phyloP scores from a whole-genome alignment of 2,888 invertebrate species.

The Aphodius sticticus region DNA sequence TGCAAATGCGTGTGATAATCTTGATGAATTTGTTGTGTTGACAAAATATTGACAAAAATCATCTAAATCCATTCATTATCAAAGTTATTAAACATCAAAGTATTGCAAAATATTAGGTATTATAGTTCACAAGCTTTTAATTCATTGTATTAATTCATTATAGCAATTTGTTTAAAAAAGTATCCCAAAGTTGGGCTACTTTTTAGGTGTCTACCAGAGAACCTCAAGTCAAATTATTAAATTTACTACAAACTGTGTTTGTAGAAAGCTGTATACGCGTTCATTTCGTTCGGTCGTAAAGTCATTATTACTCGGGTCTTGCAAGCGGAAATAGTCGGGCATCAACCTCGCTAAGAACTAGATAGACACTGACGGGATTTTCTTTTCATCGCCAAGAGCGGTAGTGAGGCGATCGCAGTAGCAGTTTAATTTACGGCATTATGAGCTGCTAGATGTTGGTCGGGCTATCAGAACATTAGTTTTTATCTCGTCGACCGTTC shows the following conservation, averaged over 20 bases:
- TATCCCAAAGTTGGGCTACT: too few relatives aligned
- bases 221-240: not conserved
- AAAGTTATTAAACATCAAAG: too few relatives aligned
- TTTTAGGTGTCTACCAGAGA: too few relatives aligned
- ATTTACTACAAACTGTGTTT: not conserved
- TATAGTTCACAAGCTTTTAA: too few relatives aligned
- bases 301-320: not conserved
- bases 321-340: not conserved
- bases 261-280: not conserved
- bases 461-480: not conserved
- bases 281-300: not conserved
- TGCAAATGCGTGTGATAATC: too few relatives aligned
- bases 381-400: not conserved
- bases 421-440: conserved; percentile 4
- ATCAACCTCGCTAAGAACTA: not conserved
- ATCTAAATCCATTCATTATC: too few relatives aligned
- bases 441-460: not conserved
- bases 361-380: not conserved
- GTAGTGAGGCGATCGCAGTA: not conserved
- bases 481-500: not conserved
- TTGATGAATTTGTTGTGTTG: too few relatives aligned
- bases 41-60: too few relatives aligned
- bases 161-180: too few relatives aligned
- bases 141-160: too few relatives aligned
- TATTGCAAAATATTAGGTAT: too few relatives aligned